Evolutionary conservation across 2,797 vertebrate genomes (phyloP), one percentile per base, ranked within the genome.

Genomic region (Falco peregrinus): DNA sequence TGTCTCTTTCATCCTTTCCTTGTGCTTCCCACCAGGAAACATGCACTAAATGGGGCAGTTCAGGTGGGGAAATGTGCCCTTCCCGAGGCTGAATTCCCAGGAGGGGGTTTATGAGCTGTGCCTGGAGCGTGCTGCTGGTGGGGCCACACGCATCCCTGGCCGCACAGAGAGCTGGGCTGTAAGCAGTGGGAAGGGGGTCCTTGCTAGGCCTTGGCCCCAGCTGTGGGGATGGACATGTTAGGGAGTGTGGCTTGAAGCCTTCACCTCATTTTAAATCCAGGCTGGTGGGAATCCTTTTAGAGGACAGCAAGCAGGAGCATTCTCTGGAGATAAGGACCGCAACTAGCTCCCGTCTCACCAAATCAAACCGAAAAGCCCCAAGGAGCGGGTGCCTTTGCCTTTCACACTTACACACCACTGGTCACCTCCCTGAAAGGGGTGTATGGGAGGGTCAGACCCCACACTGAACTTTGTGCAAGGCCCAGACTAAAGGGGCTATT

Each of bases 91-190:
- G 77, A 59, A 63, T 78, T 75, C 41, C 39, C 70, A n/a, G 26
- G 43, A 70, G 18, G 6, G 19, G 1, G n/a, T 85, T 77, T 61
- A 16, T 0, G 0, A 15, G n/a, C 39, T 56, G 29, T 80, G 43
- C 29, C 17, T 39, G 25, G 39, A 35, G 41, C 2, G 1, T 41
- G 50, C 31, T 74, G 16, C 21, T 1, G 3, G 64, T 0, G 0
- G 16, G 45, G 21, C 31, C n/a, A 3, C 7, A 1, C 6, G 60
- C n/a, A 61, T 19, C 21, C 17, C 41, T 17, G 21, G 25, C 39
- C 3, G 0, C 6, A 20, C 2, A 2, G 45, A 68, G 31, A 84
- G 3, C 45, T 64, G 82, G 35, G 33, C 29, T 0, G 1, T 39
- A 29, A 79, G 28, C 24, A 78, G 10, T 3, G 5, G 59, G 12